Base-by-base conservation (phyloP, 1,140 invertebrate genomes). In the Trichogramma pretiosum region DNA sequence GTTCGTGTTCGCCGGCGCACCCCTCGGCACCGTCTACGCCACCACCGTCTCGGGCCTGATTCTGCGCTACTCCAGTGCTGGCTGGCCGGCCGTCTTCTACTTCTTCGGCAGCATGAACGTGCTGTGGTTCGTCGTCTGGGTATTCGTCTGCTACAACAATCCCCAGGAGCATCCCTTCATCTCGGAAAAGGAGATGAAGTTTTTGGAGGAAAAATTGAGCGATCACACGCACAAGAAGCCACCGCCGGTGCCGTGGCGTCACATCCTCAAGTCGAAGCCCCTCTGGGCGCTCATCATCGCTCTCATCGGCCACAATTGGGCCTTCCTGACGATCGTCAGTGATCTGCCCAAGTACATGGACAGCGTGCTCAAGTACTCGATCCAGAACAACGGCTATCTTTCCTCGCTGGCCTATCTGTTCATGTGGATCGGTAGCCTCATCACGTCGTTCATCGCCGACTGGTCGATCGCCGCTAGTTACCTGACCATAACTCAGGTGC, bases 331-430 rank as follows among this genome's bases (percentile, higher is more conserved):
- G 4, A 77, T 92, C 67, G 77, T 92, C 13, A 88, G 84, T 13
- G 84, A 90, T 56, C 74, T 95, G 10, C 89, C 91, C 0, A 84
- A 85, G 50, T 89, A 91, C 69, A 83, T 93, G 79, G 84, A 79
- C 30, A 79, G 81, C 50, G 83, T 91, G 1, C 71, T 93, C 10
- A 78, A 84, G 53, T 89, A 87, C 59, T 75, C 87, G 51, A 82
- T 90, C 30, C 72, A 82, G 59, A 64, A 77, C 56, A 82, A 80
- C 26, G 78, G 78, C 1, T 69, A 76, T 1, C 61, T 79, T 3
- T 79, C 79, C 0, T 72, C 80, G 0, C 48, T 82, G 0, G 80
- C 81, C 0, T 82, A 81, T 46, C 59, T 77, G 3, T 73, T 74
- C 23, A 82, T 81, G 79, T 83, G 80, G 79, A 49, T 81, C 26